A percentile compares a stretch with the other conserved stretches of the same genome.
Conservation (phyloP, 2,888 invertebrate genomes). For the Branchellion lobata region DNA sequence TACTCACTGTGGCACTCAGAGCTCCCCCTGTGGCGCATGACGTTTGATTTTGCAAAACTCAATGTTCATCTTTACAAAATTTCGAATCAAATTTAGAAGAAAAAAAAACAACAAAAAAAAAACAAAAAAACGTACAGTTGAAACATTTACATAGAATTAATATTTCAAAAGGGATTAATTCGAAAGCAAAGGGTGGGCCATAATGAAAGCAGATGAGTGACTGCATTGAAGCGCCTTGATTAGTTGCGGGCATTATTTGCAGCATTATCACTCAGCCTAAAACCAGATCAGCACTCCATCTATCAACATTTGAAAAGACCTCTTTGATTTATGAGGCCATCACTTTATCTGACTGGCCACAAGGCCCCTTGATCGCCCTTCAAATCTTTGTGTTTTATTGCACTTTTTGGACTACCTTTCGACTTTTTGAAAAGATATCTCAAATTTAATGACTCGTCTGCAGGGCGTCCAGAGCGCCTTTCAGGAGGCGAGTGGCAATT, state of each 20-base stretch:
- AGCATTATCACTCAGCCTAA: constrained; percentile 19
- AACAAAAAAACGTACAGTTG: no score
- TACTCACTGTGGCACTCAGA: constrained; percentile 39
- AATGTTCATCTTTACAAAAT: no score
- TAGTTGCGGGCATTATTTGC: constrained; percentile 40
- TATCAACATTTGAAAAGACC: constrained; percentile 47
- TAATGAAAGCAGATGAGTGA: constrained; percentile 31
- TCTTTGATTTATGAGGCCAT: constrained; percentile 49
- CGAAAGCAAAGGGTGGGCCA: no score
- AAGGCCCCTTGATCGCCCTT: constrained; percentile 19
- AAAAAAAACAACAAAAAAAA: no score
- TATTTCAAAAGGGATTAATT: no score
- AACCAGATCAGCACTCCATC: constrained; percentile 43
- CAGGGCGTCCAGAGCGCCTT: neutral
- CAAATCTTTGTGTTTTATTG: constrained; percentile 45
- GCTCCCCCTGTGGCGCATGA: neutral
- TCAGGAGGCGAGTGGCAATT: neutral
- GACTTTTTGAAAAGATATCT: constrained; percentile 32
- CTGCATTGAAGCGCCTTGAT: constrained; percentile 44
- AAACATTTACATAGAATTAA: no score
- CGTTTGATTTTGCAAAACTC: no score
- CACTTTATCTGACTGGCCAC: constrained; percentile 47
- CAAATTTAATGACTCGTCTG: neutral
- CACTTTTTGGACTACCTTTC: neutral
- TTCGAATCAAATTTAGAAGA: no score